Evolutionary conservation across 2,113 vertebrate species (phyloP), one percentile per base, ranked within the genome.

Genomic region (Columba livia): DNA sequence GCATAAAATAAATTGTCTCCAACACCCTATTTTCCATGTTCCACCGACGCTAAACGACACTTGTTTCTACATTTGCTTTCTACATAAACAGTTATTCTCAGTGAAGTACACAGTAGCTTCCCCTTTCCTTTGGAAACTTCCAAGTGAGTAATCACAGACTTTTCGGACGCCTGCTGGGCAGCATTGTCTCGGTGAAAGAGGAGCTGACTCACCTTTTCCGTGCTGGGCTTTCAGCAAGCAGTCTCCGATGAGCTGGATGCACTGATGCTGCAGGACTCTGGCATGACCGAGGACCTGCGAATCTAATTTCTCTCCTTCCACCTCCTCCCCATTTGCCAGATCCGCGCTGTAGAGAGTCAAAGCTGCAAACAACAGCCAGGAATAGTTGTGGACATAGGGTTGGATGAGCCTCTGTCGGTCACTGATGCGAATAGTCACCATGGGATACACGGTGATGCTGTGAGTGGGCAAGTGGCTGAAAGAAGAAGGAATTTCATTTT

Each of bases 381-480:
- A 99, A 23, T 99, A 99, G 80, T 99, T 99, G 98, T 99, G 99
- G 85, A 99, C 98, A 31, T 99, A 99, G 1, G 99, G 99, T 95
- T 99, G 99, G 97, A 99, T 99, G 86, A 99, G 98, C 40, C 99
- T 97, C 96, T 99, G 99, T 1, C 98, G 98, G 96, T 99, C 99
- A 1, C 99, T 99, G 98, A 99, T 99, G 4, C 99, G 98, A 86
- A 99, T 99, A 32, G 99, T 99, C 96, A 99, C 98, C 99, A 99
- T 99, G 4, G 99, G 99, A 54, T 98, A 99, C 57, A 99, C 99
- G 0, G 99, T 99, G 97, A 99, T 98, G 70, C 99, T 98, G 97
- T 99, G 99, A 16, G 99, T 99, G 47, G 99, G 99, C 96, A 99
- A 92, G 97, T 99, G 99, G 96, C 99, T 99, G 89, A 16, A 96